Evolutionary conservation across 2,113 vertebrate genomes (phyloP), one percentile per base, ranked within the genome.

Genomic region (Natator depressus): DNA sequence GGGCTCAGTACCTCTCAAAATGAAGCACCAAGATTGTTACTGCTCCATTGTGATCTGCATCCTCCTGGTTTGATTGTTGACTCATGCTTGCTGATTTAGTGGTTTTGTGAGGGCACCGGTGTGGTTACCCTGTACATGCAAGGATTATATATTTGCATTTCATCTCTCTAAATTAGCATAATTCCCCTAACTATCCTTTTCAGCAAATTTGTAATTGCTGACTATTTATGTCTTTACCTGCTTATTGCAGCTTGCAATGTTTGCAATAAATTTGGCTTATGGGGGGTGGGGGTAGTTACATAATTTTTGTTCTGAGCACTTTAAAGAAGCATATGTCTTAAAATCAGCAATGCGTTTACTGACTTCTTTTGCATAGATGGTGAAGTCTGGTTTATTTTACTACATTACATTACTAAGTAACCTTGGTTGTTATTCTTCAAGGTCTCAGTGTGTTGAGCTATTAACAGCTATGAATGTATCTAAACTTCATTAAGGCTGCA

Each of bases 361-460:
- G 53, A 38, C 35, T 93, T 78, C 75, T 97, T 96, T 91, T 97
- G 88, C 93, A 95, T 97, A 95, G 47, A 53, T 82, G 72, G 83
- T 85, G 85, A 95, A 92, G 91, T 78, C 62, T 94, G 5, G 81
- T 96, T 93, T 95, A 57, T 96, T 98, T 97, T 93, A 94, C 93
- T 94, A 78, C 54, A 1, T 95, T 94, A 90, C 27, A 10, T 76
- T 96, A 80, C 94, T 93, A 95, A 98, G 97, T 98, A 98, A 98
- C 97, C 97, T 98, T 98, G 96, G 79, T 82, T 94, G 92, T 98
- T 98, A 82, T 90, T 95, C 83, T 93, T 97, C 96, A 98, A 97
- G 95, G 97, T 98, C 97, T 98, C 93, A 14, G 94, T 65, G 91
- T 97, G 90, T 95, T 89, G 93, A 97, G 94, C 95, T 94, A 96